A percentile compares a stretch with the other conserved stretches of the same genome.
These are phyloP conservation scores for Hylyphantes graminicola DNA, from an alignment of 1,140 invertebrate genomes.

Conservation along the genomic window DNA sequence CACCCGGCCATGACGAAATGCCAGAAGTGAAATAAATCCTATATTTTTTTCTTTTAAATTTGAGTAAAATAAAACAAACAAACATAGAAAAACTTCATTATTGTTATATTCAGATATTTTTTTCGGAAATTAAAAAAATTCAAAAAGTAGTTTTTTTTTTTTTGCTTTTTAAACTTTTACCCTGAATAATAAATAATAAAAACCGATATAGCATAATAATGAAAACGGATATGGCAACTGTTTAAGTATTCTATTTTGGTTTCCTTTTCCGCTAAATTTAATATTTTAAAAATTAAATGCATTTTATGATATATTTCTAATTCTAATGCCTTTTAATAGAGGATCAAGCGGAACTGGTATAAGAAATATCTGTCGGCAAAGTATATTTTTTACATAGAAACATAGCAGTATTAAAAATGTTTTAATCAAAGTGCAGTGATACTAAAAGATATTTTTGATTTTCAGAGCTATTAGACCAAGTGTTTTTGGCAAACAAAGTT, in stretches of 20 bases:
- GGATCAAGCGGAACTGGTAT: neutral
- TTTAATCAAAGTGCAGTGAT: neutral
- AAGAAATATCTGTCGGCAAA: constrained; percentile 19
- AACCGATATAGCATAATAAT: too few relatives aligned
- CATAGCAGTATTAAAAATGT: neutral
- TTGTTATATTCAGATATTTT: too few relatives aligned
- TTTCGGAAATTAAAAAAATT: too few relatives aligned
- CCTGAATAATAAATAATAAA: too few relatives aligned
- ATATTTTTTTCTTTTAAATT: too few relatives aligned
- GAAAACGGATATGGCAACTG: neutral
- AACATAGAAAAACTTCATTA: too few relatives aligned
- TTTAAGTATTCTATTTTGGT: constrained; percentile 1
- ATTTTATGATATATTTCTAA: neutral
- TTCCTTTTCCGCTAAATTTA: neutral
- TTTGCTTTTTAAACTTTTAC: too few relatives aligned
- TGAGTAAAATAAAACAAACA: too few relatives aligned
- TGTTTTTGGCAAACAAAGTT: neutral
- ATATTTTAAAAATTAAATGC: neutral
- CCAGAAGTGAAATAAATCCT: too few relatives aligned
- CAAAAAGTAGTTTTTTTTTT: too few relatives aligned
- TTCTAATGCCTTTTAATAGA: constrained; percentile 29
- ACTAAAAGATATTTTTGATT: neutral
- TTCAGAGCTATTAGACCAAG: neutral
- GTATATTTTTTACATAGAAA: constrained; percentile 9
- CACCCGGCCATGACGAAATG: too few relatives aligned